phyloP scores from a whole-genome alignment of 2,113 vertebrate species.

The Jaculus jaculus region DNA sequence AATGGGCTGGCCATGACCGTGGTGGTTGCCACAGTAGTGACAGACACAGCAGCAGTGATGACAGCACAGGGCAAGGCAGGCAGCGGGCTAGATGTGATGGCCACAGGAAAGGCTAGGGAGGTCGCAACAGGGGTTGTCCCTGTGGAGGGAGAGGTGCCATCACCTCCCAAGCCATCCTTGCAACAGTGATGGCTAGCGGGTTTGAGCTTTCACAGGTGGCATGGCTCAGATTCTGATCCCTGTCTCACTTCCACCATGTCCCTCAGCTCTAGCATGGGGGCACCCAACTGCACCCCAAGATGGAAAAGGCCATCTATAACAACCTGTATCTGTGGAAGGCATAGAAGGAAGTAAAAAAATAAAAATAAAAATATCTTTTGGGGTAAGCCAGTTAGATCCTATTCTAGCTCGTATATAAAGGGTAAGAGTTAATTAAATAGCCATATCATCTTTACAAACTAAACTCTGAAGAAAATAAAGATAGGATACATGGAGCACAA shows the following conservation, averaged over 20 bases:
- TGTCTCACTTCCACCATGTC: not conserved
- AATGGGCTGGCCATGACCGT: not conserved
- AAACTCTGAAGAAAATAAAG: slow-evolving; percentile 12
- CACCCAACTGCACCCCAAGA: not conserved
- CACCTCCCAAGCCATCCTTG: not conserved
- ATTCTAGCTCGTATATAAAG: not conserved
- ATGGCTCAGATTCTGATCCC: too few relatives aligned
- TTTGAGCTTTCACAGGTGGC: not conserved
- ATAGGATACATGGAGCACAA: not conserved
- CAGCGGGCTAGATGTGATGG: too few relatives aligned
- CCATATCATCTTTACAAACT: not conserved
- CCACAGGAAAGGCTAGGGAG: too few relatives aligned
- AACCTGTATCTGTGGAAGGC: not conserved
- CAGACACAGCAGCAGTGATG: not conserved
- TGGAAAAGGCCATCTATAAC: not conserved
- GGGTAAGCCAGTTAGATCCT: not conserved
- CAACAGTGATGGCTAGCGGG: not conserved
- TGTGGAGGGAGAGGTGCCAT: not conserved
- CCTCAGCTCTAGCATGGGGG: not conserved
- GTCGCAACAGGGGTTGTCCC: not conserved
- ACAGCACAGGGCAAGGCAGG: not conserved
- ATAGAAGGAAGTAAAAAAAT: not conserved
- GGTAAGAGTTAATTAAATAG: not conserved
- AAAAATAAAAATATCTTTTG: not conserved
- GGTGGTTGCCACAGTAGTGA: not conserved